Conservation (phyloP, 2,797 vertebrate genomes). For the Avahi laniger region DNA sequence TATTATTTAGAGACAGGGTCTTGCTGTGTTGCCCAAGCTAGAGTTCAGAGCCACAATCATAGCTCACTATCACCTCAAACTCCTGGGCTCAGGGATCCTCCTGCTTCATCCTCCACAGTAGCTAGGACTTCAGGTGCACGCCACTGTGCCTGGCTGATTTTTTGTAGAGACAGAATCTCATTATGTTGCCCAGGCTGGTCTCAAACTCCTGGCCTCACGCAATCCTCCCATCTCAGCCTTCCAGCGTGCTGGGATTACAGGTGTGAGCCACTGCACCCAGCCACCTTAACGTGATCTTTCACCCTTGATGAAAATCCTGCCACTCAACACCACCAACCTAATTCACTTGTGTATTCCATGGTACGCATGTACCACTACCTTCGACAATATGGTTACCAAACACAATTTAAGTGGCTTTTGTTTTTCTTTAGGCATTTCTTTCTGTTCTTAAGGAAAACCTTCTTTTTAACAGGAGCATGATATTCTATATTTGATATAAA, state of each 20-base stretch:
- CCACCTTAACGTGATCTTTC: neutral
- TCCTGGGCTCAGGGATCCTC: no score
- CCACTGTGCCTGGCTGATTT: no score
- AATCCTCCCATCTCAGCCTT: no score
- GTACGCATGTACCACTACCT: rapidly evolving
- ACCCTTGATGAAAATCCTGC: neutral
- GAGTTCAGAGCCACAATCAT: no score
- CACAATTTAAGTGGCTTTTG: neutral
- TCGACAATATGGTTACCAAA: neutral
- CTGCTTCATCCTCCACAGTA: no score
- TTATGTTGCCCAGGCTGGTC: no score
- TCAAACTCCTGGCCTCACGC: no score
- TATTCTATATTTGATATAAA: neutral
- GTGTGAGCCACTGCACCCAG: no score
- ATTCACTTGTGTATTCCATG: neutral
- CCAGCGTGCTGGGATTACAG: no score
- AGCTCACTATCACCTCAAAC: no score
- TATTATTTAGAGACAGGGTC: neutral
- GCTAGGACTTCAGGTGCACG: no score
- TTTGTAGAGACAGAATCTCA: no score
- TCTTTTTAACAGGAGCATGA: neutral
- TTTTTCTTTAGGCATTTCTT: neutral
- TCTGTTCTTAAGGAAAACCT: neutral
- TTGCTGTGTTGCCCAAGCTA: neutral
- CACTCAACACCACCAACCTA: neutral